These are phyloP conservation scores for Hyla sarda DNA, from an alignment of 2,113 vertebrate species.

Conservation along the genomic window DNA sequence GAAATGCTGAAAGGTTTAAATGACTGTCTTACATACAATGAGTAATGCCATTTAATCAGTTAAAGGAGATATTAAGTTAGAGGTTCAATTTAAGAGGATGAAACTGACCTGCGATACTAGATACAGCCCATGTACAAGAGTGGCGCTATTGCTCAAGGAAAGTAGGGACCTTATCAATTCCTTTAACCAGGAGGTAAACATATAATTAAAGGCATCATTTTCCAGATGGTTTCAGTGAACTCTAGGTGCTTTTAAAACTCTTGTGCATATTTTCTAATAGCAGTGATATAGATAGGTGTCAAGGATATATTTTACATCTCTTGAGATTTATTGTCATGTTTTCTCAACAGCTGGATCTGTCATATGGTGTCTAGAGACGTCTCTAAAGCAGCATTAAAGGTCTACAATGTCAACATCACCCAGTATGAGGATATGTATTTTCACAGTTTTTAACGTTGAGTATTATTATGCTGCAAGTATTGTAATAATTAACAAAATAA, in stretches of 20 bases:
- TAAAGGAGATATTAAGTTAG: no score
- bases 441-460: not conserved
- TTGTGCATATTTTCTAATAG: not conserved
- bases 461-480: not conserved
- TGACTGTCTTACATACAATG: no score
- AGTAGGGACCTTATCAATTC: no score
- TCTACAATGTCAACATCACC: not conserved
- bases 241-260: not conserved
- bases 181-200: not conserved
- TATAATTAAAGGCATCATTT: not conserved
- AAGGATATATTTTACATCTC: not conserved
- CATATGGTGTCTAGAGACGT: not conserved
- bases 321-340: not conserved
- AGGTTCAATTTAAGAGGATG: no score
- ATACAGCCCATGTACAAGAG: no score
- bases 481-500: not conserved
- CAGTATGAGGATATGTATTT: not conserved
- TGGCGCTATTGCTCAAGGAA: no score
- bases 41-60: no score
- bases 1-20: no score
- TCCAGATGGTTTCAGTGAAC: not conserved
- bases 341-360: slow-evolving; percentile 7
- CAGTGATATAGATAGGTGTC: not conserved
- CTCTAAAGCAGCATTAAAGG: not conserved
- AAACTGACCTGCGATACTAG: no score